Evolutionary conservation across 2,888 invertebrate species (phyloP), one percentile per base, ranked within the genome.

Genomic region (Machimus rusticus): DNA sequence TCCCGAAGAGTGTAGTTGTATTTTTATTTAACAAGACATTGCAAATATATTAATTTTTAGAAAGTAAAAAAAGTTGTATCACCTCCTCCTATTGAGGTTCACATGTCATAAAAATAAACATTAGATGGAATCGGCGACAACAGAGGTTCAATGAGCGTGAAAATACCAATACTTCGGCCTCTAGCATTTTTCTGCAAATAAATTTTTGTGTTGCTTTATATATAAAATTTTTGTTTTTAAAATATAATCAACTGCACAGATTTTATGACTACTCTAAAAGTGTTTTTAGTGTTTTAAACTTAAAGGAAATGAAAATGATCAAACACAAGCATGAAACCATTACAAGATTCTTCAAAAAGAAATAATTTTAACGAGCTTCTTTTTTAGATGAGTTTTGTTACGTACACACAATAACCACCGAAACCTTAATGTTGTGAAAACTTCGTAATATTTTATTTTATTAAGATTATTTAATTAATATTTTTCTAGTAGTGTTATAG

Each of bases 101-200:
- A 89, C 31, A 89, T 34, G 87, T 87, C 88, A 87, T 82, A 89
- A 89, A 88, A 87, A 77, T 90, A 89, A 89, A 89, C 85, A 88
- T 88, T 89, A 86, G 89, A 88, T 89, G 90, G 89, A 79, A 90
- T 87, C 85, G 90, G 90, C 77, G 90, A 89, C 88, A 90, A 89
- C 86, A 90, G 89, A 89, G 90, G 90, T 89, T 90, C 90, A 86
- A 90, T 90, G 84, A 90, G 89, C 88, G 90, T 89, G 89, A 90
- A 90, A 86, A 90, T 89, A 89, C 90, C 90, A 90, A 90, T 90
- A 88, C 90, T 89, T 88, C 88, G 87, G 89, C 88, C 88, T 87
- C 87, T 87, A 87, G 89, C 77, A 87, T 66, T 66, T 57, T 89
- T 90, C 90, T 89, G 89, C 88, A 90, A 90, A 87, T 88, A 86